Conservation (phyloP, 2,113 vertebrate genomes). For the Ageneiosus marmoratus region DNA sequence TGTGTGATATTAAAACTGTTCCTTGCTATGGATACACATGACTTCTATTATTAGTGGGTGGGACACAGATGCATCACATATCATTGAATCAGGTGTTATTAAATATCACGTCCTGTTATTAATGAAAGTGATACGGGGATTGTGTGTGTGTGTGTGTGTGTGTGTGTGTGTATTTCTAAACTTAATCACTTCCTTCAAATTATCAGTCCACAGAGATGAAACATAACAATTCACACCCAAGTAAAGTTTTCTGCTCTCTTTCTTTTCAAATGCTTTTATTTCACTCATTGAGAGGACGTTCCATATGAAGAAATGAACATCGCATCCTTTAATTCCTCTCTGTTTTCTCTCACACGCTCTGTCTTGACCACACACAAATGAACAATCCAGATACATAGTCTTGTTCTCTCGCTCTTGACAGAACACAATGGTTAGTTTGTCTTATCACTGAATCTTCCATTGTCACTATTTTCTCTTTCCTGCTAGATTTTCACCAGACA, state of each 20-base stretch:
- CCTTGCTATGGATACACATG: not conserved
- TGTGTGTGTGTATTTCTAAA: not conserved
- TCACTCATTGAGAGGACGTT: not conserved
- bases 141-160: too few relatives aligned
- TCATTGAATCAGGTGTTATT: not conserved
- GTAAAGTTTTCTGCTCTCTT: not conserved
- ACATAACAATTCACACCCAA: not conserved
- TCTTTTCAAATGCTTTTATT: not conserved
- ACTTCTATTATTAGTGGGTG: not conserved
- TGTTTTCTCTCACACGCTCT: not conserved
- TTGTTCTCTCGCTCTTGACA: constrained; percentile 3
- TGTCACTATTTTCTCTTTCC: not conserved
- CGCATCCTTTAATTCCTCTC: not conserved
- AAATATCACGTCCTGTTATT: not conserved
- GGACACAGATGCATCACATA: not conserved
- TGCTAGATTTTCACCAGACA: constrained; percentile 6
- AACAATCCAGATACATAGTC: not conserved
- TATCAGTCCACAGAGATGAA: not conserved
- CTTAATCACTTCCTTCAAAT: not conserved
- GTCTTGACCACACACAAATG: not conserved
- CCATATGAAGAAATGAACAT: not conserved
- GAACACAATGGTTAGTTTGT: not conserved
- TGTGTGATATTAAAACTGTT: not conserved
- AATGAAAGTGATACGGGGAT: not conserved
- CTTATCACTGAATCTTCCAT: constrained; percentile 21